Conservation (phyloP, 1,140 invertebrate genomes). For the Nymphalis io region DNA sequence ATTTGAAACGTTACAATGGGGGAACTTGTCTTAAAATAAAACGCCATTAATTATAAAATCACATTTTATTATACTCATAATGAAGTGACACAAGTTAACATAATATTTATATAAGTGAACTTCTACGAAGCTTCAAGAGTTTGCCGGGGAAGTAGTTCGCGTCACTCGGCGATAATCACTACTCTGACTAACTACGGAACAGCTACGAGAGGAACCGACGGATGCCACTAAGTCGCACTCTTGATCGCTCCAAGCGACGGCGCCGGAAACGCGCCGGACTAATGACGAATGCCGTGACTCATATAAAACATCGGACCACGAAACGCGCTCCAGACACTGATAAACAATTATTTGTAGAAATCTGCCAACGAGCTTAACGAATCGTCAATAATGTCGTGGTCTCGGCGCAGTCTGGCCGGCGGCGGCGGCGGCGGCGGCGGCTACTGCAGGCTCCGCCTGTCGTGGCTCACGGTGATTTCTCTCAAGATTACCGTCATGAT, state of each 20-base stretch:
- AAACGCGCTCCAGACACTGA: not conserved
- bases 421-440: no score
- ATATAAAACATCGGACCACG: not conserved
- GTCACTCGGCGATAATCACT: constrained; percentile 6
- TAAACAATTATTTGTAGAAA: not conserved
- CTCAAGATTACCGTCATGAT: constrained; percentile 15
- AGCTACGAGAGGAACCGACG: constrained; percentile 9
- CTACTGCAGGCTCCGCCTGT: no score
- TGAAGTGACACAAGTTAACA: constrained; percentile 34
- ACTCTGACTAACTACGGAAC: constrained; percentile 23
- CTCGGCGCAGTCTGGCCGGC: constrained; percentile 55
- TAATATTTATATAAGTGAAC: constrained; percentile 39
- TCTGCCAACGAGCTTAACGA: constrained; percentile 26
- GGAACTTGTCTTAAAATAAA: constrained; percentile 28
- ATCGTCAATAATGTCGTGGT: constrained; percentile 60
- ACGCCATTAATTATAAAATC: constrained; percentile 36
- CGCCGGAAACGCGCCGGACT: not conserved
- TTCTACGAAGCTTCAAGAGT: constrained; percentile 51
- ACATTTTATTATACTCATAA: constrained; percentile 37
- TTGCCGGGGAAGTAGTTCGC: constrained; percentile 16
- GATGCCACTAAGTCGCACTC: constrained; percentile 7
- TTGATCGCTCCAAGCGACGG: not conserved
- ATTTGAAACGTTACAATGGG: not conserved
- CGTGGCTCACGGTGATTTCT: no score
- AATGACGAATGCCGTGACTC: not conserved